Evolutionary conservation across 92 coral and sea anemone genomes (phyloP).

Genomic region (Palythoa grandiflora): DNA sequence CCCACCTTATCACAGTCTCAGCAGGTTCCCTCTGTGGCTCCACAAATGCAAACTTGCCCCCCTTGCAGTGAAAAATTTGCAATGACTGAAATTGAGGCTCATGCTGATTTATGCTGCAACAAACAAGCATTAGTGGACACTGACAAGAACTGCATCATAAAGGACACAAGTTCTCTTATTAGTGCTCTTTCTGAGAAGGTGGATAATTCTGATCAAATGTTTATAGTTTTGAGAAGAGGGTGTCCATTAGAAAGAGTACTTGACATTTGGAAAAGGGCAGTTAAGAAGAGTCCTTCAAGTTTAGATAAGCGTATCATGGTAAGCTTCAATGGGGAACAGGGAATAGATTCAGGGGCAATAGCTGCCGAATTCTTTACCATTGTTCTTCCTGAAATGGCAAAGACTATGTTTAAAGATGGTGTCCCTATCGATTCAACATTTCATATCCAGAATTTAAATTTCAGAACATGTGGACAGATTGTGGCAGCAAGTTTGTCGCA

Average conservation of each 20-base stretch:
- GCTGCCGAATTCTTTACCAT: constrained; percentile 48
- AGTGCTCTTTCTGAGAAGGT: constrained; percentile 41
- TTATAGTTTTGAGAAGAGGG: constrained; percentile 59
- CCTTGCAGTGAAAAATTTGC: constrained; percentile 25
- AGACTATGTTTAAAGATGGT: constrained; percentile 50
- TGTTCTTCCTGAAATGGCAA: constrained; percentile 34
- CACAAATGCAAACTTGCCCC: constrained; percentile 35
- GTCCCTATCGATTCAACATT: constrained; percentile 61
- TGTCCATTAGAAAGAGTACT: constrained; percentile 51
- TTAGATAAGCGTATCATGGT: constrained; percentile 46
- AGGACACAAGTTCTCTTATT: constrained; percentile 34
- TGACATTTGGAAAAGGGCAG: constrained; percentile 58
- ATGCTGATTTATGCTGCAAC: constrained; percentile 27
- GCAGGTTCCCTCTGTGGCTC: constrained; percentile 32
- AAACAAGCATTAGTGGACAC: constrained; percentile 3
- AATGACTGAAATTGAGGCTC: constrained; percentile 33
- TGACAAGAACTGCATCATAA: constrained; percentile 26
- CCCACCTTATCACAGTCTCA: constrained; percentile 20
- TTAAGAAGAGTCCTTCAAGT: constrained; percentile 53
- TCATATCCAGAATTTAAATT: constrained; percentile 34
- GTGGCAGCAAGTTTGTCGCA: constrained; percentile 40
- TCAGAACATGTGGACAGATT: constrained; percentile 37
- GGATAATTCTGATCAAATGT: constrained; percentile 52
- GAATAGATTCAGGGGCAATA: constrained; percentile 70
- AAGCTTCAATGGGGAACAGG: constrained; percentile 60